Evolutionary conservation across 2,888 invertebrate genomes (phyloP), one percentile per base, ranked within the genome.

Genomic region (Gandaritis pyraliata): DNA sequence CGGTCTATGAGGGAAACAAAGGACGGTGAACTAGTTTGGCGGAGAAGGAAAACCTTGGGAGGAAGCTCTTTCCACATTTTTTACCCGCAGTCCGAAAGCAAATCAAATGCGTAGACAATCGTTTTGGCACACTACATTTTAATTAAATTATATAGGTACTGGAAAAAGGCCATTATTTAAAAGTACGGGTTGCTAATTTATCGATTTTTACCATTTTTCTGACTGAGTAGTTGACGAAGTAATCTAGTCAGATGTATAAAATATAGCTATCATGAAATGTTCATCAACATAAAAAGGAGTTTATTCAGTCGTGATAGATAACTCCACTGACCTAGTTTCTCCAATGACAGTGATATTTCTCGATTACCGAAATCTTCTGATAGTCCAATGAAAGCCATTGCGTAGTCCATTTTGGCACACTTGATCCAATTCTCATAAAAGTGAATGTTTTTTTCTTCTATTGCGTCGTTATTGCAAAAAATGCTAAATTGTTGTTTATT

Each of bases 301-400:
- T 63, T 59, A 51, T 58, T 47, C 58, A 48, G 52, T 52, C 45
- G 47, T 48, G 51, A 59, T 52, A 48, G 43, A 63, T 48, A 53
- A 53, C 29, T 43, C 51, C 33, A 47, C 43, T 65, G 66, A 68
- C 68, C 69, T 61, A 64, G 64, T 66, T 70, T 51, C 55, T 46
- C 41, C 43, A 59, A 58, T 54, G 61, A 43, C 47, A 52, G 59
- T 58, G 55, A 64, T 67, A 58, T 58, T 62, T 52, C 53, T 58
- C 67, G 68, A 68, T 70, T 68, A 66, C 47, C 60, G 54, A 53
- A 50, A 59, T 64, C 61, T 58, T 58, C 36, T 62, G 65, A 64
- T 64, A 61, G 64, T 50, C 50, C 12, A 57, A 15, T 15, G 41
- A 57, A 49, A 18, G 61, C 63, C 62, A 66, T 63, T 60, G 66